Percentiles rank a stretch among this genome's conserved stretches.
Evolutionary conservation across 2,113 vertebrate genomes (phyloP).

Genomic region (Nothoprocta perdicaria): DNA sequence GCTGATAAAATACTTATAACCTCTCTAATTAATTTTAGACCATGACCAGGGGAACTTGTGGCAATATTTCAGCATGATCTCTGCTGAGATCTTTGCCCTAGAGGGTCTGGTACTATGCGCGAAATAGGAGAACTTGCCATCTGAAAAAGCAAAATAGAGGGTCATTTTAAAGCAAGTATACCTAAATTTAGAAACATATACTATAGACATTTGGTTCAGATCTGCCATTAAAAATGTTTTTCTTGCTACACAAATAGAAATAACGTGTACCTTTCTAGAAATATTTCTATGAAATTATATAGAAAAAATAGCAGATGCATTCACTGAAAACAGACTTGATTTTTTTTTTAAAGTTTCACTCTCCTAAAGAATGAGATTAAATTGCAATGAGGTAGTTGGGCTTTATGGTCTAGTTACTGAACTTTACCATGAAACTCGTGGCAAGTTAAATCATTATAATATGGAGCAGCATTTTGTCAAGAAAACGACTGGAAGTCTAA

Average conservation of each 20-base stretch:
- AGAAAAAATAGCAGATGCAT: background rate
- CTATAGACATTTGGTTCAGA: background rate
- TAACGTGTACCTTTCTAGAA: background rate
- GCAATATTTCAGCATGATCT: background rate
- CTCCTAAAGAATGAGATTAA: constrained; percentile 22
- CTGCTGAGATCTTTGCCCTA: background rate
- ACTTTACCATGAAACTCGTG: constrained; percentile 10
- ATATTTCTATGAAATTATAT: background rate
- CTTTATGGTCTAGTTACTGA: constrained; percentile 24
- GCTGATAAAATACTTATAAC: background rate
- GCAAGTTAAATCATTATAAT: constrained; percentile 43
- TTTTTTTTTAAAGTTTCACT: constrained; percentile 16
- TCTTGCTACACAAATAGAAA: background rate
- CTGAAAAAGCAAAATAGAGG: background rate
- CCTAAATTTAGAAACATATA: background rate
- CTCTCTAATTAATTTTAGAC: background rate
- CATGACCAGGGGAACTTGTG: background rate
- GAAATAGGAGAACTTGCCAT: background rate
- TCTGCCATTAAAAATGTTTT: background rate
- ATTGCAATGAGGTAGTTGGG: constrained; percentile 3
- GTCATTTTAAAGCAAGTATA: background rate
- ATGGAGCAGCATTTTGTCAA: background rate
- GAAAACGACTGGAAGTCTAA: constrained; percentile 51
- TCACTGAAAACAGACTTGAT: background rate
- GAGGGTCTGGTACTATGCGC: background rate